These are phyloP conservation scores for Sphaeramia orbicularis DNA, from an alignment of 2,797 vertebrate species.

Conservation along the genomic window DNA sequence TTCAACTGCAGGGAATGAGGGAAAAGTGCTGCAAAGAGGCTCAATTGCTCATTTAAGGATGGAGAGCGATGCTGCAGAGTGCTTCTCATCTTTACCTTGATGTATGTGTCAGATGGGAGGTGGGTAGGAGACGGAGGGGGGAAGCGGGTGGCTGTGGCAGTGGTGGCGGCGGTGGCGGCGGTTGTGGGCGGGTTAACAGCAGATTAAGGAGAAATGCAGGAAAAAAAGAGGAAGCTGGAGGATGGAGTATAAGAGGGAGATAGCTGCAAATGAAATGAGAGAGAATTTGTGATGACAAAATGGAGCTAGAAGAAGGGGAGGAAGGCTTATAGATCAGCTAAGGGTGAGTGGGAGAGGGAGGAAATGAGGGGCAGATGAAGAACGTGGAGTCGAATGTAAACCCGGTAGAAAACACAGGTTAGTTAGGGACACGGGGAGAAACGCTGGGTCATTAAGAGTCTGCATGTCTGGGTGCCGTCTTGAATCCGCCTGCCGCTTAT, in stretches of 20 bases:
- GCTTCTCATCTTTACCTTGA: constrained; percentile 43
- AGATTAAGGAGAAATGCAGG: constrained; percentile 57
- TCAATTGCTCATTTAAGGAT: constrained; percentile 34
- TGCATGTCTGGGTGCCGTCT: constrained; percentile 60
- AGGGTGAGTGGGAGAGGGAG: constrained; percentile 7
- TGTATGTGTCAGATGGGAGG: constrained; percentile 49
- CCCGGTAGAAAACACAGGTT: constrained; percentile 48
- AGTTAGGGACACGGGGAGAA: constrained; percentile 49
- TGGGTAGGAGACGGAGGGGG: constrained; percentile 29
- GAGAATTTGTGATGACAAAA: constrained; percentile 42
- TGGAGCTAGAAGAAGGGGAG: constrained; percentile 14
- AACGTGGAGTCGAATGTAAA: no score
- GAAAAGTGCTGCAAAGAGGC: constrained; percentile 41
- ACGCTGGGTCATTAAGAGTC: constrained; percentile 78
- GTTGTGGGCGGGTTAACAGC: constrained; percentile 42
- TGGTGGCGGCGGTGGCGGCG: no score
- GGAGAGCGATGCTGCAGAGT: constrained; percentile 9
- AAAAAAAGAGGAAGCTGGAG: constrained; percentile 34
- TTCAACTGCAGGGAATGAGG: constrained; percentile 52
- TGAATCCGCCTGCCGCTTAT: constrained; percentile 76
- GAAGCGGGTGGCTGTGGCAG: constrained; percentile 10
- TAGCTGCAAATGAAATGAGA: constrained; percentile 19
- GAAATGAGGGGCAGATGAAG: neutral
- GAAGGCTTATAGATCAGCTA: constrained; percentile 5
- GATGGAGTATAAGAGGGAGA: no score